A percentile compares a stretch with the other conserved stretches of the same genome.
These are phyloP conservation scores for Mellilla xanthometata DNA, from an alignment of 2,888 invertebrate genomes.

Conservation along the genomic window DNA sequence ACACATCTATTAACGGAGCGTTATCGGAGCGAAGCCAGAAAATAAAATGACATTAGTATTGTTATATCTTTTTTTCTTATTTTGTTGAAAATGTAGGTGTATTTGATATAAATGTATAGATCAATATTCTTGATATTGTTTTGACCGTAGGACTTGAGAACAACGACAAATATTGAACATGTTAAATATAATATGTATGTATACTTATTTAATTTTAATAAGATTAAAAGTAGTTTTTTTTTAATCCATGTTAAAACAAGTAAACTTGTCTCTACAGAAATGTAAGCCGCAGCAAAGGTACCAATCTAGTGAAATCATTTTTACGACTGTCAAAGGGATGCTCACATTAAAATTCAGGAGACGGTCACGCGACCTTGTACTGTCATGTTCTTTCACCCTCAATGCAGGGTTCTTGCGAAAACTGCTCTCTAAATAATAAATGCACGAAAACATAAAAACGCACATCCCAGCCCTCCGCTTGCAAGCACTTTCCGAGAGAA, in stretches of 20 bases:
- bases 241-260: background rate
- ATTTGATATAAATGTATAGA: too few species aligned
- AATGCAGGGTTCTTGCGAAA: conserved; percentile 47
- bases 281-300: conserved; percentile 29
- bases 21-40: conserved; percentile 57
- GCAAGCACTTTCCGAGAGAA: conserved; percentile 25
- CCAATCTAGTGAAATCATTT: conserved; percentile 64
- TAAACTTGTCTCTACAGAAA: conserved; percentile 9
- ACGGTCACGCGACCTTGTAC: conserved; percentile 67
- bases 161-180: too few species aligned
- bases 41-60: conserved; percentile 45
- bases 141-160: too few species aligned
- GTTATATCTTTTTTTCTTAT: conserved; percentile 2
- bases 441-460: conserved; percentile 35
- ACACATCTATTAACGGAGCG: conserved; percentile 77
- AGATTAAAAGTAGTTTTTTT: too few species aligned
- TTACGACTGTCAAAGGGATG: conserved; percentile 73
- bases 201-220: too few species aligned
- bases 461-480: conserved; percentile 24
- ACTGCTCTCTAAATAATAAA: conserved; percentile 43
- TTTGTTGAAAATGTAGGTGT: too few species aligned
- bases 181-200: too few species aligned
- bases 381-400: conserved; percentile 46
- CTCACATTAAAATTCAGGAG: conserved; percentile 74
- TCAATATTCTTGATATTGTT: too few species aligned